Percentiles rank a stretch among this genome's conserved stretches.
Evolutionary conservation across 2,113 vertebrate genomes (phyloP).

Genomic region (Atrichornis clamosus): DNA sequence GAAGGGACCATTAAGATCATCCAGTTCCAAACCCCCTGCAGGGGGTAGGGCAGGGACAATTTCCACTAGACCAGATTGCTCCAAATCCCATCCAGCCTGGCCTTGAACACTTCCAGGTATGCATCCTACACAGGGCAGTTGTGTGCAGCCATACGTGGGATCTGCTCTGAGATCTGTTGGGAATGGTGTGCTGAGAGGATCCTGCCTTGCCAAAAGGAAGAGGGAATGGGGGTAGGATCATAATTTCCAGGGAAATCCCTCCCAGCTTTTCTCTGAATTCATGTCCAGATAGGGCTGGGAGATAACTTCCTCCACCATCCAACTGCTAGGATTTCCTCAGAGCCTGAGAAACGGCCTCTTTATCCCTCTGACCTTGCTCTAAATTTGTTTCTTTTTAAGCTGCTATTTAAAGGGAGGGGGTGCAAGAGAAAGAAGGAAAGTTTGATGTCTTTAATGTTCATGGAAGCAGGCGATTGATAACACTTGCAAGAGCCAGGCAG

Average conservation of each 20-base stretch:
- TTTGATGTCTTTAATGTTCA: constrained; percentile 54
- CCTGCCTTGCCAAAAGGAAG: background rate
- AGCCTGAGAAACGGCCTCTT: constrained; percentile 56
- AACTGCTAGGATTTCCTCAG: constrained; percentile 46
- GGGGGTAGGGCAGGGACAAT: background rate
- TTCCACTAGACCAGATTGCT: background rate
- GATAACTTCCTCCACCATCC: background rate
- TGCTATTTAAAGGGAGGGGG: constrained; percentile 35
- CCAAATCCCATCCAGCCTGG: background rate
- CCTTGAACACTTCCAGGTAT: background rate
- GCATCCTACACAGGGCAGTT: background rate
- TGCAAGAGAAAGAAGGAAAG: constrained; percentile 2
- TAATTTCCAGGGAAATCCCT: constrained; percentile 23
- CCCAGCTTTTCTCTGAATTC: background rate
- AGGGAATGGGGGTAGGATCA: background rate
- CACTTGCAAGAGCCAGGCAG: constrained; percentile 48
- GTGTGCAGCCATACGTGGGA: background rate
- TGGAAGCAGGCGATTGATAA: constrained; percentile 62
- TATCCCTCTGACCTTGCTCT: constrained; percentile 61
- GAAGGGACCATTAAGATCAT: no score
- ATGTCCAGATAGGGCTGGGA: background rate
- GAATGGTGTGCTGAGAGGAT: background rate
- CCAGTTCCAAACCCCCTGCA: background rate
- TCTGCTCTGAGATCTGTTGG: background rate
- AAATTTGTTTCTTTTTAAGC: constrained; percentile 60